Evolutionary conservation across 2,113 vertebrate species (phyloP), one percentile per base, ranked within the genome.

Genomic region (Struthidea cinerea): DNA sequence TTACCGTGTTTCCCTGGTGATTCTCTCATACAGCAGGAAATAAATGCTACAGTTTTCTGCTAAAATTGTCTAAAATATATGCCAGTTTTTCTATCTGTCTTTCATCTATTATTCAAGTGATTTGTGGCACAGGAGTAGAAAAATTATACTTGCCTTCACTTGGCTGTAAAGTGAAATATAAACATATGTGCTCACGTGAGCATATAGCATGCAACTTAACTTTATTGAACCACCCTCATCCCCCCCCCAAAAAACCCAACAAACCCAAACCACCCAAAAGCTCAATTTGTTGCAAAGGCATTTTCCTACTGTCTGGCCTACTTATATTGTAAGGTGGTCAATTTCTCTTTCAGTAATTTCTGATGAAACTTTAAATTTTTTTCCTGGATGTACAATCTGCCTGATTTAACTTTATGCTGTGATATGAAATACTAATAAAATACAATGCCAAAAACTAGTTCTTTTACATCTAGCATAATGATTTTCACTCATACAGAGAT

Each of bases 211-310:
- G 44, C 41, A 80, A 32, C 13, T 60, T 33, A 82, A 47, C 5
- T 49, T 47, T 44, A 55, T 0, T 73, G 33, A 28, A 52, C 16
- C 16, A 52, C 16, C 16, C 13, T 1, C 39, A 39, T 39, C 39
- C 3, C 5, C 4, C 3, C 30, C 9, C 3, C 20, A 10, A 53
- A 33, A 57, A 37, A 7, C 3, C 5, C 6, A 14, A 61, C 6
- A 14, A 61, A 22, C 8, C 3, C 2, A 56, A 57, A 57, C 3
- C 16, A 18, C 12, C 7, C 3, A 19, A 57, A 42, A 6, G 5
- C 9, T 60, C 18, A 60, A 27, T 3, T 8, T 59, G 6, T 27
- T 90, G 46, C 18, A 46, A 35, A 82, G 19, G 27, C 37, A 56
- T 16, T 44, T 82, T 81, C 21, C 8, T 39, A 22, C 23, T 64